phyloP scores from a whole-genome alignment of 2,113 vertebrate species.

The Tringa solitaria region DNA sequence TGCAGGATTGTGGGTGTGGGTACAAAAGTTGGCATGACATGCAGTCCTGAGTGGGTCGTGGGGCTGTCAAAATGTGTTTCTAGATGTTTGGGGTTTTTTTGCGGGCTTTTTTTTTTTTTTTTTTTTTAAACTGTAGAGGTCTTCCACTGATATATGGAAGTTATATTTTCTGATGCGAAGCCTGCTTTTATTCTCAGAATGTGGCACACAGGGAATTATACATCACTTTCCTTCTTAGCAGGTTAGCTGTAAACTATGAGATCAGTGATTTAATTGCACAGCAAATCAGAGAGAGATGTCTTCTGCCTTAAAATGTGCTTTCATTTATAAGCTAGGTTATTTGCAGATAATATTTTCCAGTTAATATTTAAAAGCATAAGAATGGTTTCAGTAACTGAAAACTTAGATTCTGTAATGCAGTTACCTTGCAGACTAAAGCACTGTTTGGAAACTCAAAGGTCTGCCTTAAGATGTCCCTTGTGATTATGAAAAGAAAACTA shows the following conservation, averaged over 20 bases:
- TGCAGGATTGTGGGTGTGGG: fast-evolving
- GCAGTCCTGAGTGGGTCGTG: fast-evolving
- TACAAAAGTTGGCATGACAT: fast-evolving
- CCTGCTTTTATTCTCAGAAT: not conserved
- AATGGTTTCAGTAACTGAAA: not conserved
- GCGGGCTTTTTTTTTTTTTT: too few relatives aligned
- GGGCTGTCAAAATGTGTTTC: not conserved
- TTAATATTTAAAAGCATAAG: not conserved
- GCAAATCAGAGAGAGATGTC: not conserved
- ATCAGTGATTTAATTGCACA: not conserved
- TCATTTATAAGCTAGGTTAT: not conserved
- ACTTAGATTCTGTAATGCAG: not conserved
- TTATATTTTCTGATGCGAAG: fast-evolving
- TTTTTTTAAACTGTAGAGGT: too few relatives aligned
- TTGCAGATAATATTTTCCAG: not conserved
- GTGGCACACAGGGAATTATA: not conserved
- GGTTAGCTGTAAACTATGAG: not conserved
- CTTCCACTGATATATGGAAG: not conserved
- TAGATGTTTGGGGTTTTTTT: not conserved
- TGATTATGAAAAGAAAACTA: not conserved
- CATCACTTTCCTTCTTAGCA: not conserved
- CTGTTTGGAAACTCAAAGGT: not conserved
- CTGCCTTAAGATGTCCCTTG: not conserved
- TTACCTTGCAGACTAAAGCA: not conserved
- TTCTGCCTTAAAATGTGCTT: not conserved